Conservation (phyloP, 2,888 invertebrate genomes). For the Tholera decimalis region DNA sequence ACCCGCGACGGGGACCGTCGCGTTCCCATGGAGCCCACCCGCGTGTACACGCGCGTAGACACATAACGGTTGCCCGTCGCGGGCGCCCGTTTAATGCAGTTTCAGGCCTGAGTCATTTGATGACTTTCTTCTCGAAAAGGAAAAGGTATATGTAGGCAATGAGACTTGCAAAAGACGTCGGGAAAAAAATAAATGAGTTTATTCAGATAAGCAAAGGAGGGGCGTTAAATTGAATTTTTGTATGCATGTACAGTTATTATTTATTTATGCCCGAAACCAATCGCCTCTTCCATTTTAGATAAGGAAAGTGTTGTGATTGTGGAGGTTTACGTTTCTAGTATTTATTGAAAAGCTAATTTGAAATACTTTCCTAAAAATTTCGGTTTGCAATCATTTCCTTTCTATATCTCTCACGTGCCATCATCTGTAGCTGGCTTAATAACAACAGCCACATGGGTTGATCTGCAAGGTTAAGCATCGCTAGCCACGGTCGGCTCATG, state of each 20-base stretch:
- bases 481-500: too few relatives aligned
- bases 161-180: constrained; percentile 22
- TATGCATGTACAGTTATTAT: constrained; percentile 32
- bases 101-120: too few relatives aligned
- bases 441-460: too few relatives aligned
- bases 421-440: too few relatives aligned
- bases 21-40: too few relatives aligned
- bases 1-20: too few relatives aligned
- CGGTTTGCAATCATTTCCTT: neutral
- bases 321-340: neutral
- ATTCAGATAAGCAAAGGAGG: constrained; percentile 20
- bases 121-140: neutral
- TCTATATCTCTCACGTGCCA: too few relatives aligned
- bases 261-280: constrained; percentile 36
- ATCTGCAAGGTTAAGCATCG: too few relatives aligned
- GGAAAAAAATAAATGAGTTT: constrained; percentile 42
- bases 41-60: too few relatives aligned
- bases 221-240: constrained; percentile 40
- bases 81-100: too few relatives aligned
- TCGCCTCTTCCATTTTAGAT: constrained; percentile 23
- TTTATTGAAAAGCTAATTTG: neutral
- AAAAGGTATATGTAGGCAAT: constrained; percentile 6
- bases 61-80: too few relatives aligned
- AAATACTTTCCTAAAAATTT: neutral
- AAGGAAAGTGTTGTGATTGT: constrained; percentile 8